These are phyloP conservation scores for Suricata suricatta DNA, from an alignment of 2,113 vertebrate species.

Conservation along the genomic window DNA sequence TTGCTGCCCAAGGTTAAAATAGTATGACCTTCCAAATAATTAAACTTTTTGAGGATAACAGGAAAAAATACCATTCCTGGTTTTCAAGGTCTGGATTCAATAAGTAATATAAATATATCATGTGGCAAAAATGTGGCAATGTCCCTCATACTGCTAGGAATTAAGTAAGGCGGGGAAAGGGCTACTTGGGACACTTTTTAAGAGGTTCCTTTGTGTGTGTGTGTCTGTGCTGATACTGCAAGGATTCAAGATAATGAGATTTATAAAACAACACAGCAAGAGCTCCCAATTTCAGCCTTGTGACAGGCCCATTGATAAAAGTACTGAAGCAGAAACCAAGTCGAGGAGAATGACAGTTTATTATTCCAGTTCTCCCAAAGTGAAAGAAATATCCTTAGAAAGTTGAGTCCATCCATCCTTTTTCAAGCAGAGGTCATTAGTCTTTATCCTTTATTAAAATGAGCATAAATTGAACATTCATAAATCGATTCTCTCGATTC, in stretches of 20 bases:
- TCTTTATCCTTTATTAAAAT: slow-evolving; percentile 65
- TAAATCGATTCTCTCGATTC: neutral
- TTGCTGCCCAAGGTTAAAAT: neutral
- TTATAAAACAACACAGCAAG: slow-evolving; percentile 29
- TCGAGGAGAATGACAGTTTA: slow-evolving; percentile 50
- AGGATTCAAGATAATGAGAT: slow-evolving; percentile 36
- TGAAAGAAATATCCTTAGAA: neutral
- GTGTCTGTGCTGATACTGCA: neutral
- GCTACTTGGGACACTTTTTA: neutral
- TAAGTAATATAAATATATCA: neutral
- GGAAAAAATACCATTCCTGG: neutral
- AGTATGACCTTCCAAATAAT: neutral
- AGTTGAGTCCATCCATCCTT: slow-evolving; percentile 10
- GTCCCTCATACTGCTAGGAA: slow-evolving; percentile 29
- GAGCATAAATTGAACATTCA: neutral
- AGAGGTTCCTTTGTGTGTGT: neutral
- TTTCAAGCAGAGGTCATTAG: slow-evolving; percentile 47
- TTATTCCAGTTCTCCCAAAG: slow-evolving; percentile 46
- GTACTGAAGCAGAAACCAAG: slow-evolving; percentile 47
- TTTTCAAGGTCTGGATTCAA: slow-evolving; percentile 43
- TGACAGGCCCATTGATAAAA: slow-evolving; percentile 70
- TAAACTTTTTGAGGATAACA: slow-evolving; percentile 35
- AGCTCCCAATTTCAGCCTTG: slow-evolving; percentile 24
- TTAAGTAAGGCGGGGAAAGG: slow-evolving; percentile 49
- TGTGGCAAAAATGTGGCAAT: slow-evolving; percentile 31